A percentile compares a stretch with the other conserved stretches of the same genome.
Conservation (phyloP, 2,113 vertebrate genomes). For the Corythornis madagascariensis region DNA sequence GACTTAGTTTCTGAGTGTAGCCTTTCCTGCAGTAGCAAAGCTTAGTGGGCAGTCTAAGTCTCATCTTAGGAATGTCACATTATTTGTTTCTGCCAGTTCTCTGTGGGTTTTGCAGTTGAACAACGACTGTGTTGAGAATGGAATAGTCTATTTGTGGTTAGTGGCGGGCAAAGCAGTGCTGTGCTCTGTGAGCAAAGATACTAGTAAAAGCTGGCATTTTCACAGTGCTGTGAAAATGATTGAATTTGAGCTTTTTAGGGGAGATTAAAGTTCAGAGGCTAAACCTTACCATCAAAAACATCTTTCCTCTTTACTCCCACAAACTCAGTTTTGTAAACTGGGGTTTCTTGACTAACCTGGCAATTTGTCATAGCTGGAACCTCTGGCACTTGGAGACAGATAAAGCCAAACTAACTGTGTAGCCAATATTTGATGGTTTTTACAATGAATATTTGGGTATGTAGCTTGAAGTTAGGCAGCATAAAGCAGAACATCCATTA, state of each 20-base stretch:
- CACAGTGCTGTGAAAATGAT: neutral
- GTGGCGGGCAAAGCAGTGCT: neutral
- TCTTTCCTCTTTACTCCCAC: neutral
- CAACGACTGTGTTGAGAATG: accelerated
- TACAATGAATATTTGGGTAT: neutral
- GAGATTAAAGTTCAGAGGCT: neutral
- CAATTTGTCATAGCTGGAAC: neutral
- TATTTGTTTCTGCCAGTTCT: neutral
- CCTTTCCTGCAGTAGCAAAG: neutral
- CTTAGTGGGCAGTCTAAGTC: neutral
- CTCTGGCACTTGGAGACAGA: neutral
- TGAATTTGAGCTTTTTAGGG: neutral
- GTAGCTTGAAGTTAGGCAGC: neutral
- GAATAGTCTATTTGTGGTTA: neutral
- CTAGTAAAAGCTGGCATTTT: neutral
- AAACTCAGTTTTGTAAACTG: neutral
- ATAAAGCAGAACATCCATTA: neutral
- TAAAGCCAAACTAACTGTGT: neutral
- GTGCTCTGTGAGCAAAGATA: neutral
- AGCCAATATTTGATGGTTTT: neutral
- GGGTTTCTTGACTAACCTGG: neutral
- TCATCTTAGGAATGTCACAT: neutral
- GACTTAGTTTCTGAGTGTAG: neutral
- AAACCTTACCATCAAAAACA: neutral
- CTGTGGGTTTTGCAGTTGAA: neutral